Conservation (phyloP, 53 echinoderm and acorn worm species). For the Echinometra lucunter region DNA sequence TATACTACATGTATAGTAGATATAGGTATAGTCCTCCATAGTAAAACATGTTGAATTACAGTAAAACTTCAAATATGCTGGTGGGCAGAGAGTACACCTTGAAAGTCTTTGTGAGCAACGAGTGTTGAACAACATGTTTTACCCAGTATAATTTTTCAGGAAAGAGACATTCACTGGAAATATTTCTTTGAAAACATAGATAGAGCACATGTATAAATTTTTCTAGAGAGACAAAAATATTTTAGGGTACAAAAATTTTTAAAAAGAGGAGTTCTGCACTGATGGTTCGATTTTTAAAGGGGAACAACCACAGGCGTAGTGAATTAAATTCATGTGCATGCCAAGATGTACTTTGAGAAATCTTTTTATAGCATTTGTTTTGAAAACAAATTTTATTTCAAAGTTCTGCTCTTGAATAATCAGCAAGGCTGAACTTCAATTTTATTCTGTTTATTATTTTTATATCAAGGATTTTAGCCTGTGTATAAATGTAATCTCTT, state of each 20-base stretch:
- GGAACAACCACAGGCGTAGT: neutral
- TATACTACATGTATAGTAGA: neutral
- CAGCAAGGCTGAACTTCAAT: neutral
- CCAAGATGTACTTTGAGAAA: neutral
- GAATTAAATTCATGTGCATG: neutral
- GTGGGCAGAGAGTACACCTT: neutral
- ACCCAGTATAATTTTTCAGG: no score
- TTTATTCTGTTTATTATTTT: neutral
- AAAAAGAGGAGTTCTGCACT: no score
- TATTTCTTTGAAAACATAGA: no score
- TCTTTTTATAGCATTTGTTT: neutral
- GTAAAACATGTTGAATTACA: neutral
- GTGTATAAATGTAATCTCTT: neutral
- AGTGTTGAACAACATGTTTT: neutral
- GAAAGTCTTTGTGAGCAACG: neutral
- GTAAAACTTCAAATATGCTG: neutral
- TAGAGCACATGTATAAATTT: no score
- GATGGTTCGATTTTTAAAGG: no score
- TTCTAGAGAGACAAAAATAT: no score
- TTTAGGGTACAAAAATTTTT: no score
- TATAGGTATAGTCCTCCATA: neutral
- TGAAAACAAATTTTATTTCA: neutral
- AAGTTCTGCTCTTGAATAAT: neutral
- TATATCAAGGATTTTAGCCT: neutral
- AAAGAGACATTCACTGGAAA: no score